Evolutionary conservation across 2,888 invertebrate species (phyloP).

Genomic region (Augochlorella aurata): DNA sequence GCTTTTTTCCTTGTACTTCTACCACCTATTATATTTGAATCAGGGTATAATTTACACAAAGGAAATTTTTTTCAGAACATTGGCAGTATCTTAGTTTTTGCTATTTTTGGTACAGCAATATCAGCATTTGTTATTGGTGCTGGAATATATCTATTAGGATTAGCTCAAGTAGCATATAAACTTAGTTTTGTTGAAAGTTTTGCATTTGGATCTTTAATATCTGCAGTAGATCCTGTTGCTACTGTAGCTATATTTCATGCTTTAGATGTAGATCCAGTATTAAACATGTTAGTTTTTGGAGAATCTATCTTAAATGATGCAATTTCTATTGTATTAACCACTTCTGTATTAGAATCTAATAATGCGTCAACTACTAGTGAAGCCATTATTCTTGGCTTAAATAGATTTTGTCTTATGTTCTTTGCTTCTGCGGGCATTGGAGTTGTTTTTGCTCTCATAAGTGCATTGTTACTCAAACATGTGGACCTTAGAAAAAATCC

Average conservation of each 20-base stretch:
- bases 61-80: conserved; percentile 98
- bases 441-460: conserved; percentile 95
- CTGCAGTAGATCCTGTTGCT: conserved; percentile 99
- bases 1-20: conserved; percentile 97
- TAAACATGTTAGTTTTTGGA: conserved; percentile 99
- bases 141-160: conserved; percentile 96
- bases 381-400: conserved; percentile 93
- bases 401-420: conserved; percentile 97
- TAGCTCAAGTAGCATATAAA: conserved; percentile 95
- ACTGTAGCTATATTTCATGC: conserved; percentile 99
- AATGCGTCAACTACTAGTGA: conserved; percentile 89
- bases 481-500: conserved; percentile 98
- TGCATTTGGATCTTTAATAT: conserved; percentile 98
- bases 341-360: conserved; percentile 90
- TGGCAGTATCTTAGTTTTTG: conserved; percentile 98
- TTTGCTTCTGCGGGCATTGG: conserved; percentile 99
- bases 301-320: conserved; percentile 98
- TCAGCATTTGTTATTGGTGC: conserved; percentile 98
- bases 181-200: conserved; percentile 98
- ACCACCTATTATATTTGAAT: conserved; percentile 99
- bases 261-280: conserved; percentile 96
- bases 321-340: conserved; percentile 98
- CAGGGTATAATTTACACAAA: conserved; percentile 99
- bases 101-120: conserved; percentile 97
- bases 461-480: conserved; percentile 96